Percentiles rank a stretch among this genome's conserved stretches.
Evolutionary conservation across 2,888 invertebrate species (phyloP).

Genomic region (Augochlorella aurata): DNA sequence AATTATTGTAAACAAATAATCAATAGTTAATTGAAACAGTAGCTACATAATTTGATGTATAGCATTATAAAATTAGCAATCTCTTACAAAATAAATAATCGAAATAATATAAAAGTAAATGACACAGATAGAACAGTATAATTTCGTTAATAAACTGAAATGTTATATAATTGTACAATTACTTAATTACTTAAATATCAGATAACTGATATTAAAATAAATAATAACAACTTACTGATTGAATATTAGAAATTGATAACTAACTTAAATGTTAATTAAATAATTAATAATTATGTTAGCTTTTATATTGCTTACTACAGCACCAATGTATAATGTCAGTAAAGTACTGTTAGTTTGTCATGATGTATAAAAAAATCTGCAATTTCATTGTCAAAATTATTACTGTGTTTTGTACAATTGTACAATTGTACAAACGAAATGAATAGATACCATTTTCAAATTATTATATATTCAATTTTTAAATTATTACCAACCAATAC

Average conservation of each 20-base stretch:
- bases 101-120: conserved; percentile 19
- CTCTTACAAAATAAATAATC: conserved; percentile 16
- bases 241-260: conserved; percentile 19
- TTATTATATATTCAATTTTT: no score
- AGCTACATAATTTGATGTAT: conserved; percentile 19
- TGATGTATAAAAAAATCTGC: conserved; percentile 12
- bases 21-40: conserved; percentile 3
- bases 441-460: conserved; percentile 5
- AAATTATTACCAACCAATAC: background rate
- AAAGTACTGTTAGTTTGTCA: conserved; percentile 20
- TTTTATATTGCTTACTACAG: conserved; percentile 14
- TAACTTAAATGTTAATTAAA: conserved; percentile 16
- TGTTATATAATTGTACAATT: background rate
- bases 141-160: background rate
- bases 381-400: background rate
- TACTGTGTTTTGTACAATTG: conserved; percentile 21
- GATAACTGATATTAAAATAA: conserved; percentile 35
- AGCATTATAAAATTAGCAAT: conserved; percentile 13
- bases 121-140: background rate
- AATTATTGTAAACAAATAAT: conserved; percentile 14
- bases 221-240: conserved; percentile 26
- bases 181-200: background rate
- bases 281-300: conserved; percentile 37
- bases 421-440: conserved; percentile 3
- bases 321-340: conserved; percentile 11